Conservation (phyloP, 2,888 invertebrate genomes). For the Agrochola lychnidis region DNA sequence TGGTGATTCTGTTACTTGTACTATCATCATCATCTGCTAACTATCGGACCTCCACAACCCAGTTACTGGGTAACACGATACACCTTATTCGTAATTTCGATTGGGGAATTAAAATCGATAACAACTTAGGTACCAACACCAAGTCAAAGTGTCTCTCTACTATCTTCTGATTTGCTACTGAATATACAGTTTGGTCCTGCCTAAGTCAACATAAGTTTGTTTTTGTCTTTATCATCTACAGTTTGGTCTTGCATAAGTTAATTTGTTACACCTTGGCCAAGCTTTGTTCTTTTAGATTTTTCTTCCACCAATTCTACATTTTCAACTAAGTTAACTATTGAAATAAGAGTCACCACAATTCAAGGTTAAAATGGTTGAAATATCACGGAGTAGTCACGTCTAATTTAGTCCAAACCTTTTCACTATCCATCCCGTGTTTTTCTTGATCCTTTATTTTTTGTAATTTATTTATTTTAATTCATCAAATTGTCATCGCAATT, state of each 20-base stretch:
- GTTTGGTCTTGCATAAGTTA: not conserved
- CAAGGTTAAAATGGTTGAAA: not conserved
- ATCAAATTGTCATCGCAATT: slow-evolving; percentile 49
- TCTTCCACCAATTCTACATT: not conserved
- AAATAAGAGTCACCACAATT: not conserved
- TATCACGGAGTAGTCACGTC: slow-evolving; percentile 39
- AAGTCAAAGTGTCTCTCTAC: slow-evolving; percentile 33
- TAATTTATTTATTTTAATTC: slow-evolving; percentile 62
- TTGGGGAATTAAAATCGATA: not conserved
- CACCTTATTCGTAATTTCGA: not conserved
- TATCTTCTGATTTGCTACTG: not conserved
- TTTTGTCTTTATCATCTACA: too few relatives aligned
- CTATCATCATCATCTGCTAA: too few relatives aligned
- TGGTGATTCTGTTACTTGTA: not conserved
- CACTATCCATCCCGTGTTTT: slow-evolving; percentile 73
- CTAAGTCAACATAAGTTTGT: not conserved
- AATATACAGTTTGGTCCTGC: not conserved
- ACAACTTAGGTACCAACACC: not conserved
- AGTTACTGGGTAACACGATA: too few relatives aligned
- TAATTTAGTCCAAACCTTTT: slow-evolving; percentile 69
- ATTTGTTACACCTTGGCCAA: not conserved
- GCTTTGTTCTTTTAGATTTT: not conserved
- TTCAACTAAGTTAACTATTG: not conserved
- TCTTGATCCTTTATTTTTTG: slow-evolving; percentile 70
- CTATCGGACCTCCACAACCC: too few relatives aligned